A percentile compares a stretch with the other conserved stretches of the same genome.
Conservation (phyloP, 2,113 vertebrate genomes). For the Zosterops borbonicus region DNA sequence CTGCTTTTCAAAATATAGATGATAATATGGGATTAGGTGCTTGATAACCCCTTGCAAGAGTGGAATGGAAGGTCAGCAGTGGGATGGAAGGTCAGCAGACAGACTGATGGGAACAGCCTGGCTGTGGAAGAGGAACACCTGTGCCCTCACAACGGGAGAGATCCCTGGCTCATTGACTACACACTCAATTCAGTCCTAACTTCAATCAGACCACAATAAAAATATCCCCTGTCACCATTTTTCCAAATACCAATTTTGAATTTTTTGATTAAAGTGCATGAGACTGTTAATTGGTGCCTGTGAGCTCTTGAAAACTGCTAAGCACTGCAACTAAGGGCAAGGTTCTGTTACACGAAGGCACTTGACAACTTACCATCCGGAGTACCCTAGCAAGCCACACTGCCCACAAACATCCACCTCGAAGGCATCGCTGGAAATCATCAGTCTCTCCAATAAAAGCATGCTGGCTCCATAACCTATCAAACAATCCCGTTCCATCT, state of each 20-base stretch:
- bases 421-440: slow-evolving; percentile 99
- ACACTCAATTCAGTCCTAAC: neutral
- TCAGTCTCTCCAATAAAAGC: slow-evolving; percentile 93
- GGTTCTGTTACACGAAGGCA: neutral
- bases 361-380: slow-evolving; percentile 86
- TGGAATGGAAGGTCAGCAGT: neutral
- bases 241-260: neutral
- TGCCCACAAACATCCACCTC: slow-evolving; percentile 97
- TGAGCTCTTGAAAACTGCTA: neutral
- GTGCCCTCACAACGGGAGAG: neutral
- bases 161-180: neutral
- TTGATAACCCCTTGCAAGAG: neutral
- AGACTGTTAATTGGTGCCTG: neutral
- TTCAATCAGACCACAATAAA: neutral
- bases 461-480: slow-evolving; percentile 99
- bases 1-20: neutral
- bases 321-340: neutral
- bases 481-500: slow-evolving; percentile 98
- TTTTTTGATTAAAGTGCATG: neutral
- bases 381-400: slow-evolving; percentile 95
- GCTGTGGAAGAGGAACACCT: neutral
- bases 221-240: neutral
- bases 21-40: neutral
- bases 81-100: neutral
- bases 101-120: neutral